phyloP scores from a whole-genome alignment of 2,888 invertebrate genomes.

The Ariolimax columbianus region DNA sequence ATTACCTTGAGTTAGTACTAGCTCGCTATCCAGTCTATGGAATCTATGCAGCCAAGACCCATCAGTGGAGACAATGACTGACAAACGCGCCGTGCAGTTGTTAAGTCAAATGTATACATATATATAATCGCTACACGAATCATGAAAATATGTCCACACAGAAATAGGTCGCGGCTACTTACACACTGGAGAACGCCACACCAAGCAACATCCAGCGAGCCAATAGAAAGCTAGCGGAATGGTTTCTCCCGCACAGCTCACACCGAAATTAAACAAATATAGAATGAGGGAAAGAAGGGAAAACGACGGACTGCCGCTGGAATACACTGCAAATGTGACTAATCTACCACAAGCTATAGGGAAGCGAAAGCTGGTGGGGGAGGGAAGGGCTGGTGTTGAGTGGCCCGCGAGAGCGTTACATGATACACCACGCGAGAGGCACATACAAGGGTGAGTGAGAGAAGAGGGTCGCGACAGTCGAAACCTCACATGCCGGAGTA shows the following conservation, averaged over 20 bases:
- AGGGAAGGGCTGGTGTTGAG: background rate
- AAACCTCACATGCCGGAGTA: background rate
- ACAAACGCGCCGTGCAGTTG: no score
- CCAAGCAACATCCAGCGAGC: background rate
- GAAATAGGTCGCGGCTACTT: no score
- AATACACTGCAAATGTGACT: background rate
- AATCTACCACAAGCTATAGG: background rate
- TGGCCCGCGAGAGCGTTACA: background rate
- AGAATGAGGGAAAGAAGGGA: background rate
- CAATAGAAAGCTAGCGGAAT: background rate
- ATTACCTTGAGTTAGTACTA: no score
- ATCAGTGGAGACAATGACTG: no score
- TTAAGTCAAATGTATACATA: no score
- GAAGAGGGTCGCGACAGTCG: background rate
- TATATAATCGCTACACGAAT: no score
- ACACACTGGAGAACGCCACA: no score
- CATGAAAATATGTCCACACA: no score
- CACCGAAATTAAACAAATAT: background rate
- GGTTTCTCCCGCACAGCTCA: background rate
- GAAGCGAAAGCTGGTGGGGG: background rate
- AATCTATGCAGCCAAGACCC: no score
- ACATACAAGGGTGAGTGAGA: background rate
- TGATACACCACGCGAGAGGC: background rate
- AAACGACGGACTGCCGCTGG: background rate
- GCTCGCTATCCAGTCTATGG: no score